Evolutionary conservation across 2,888 invertebrate species (phyloP).

Genomic region (Anagyrus pseudococci): DNA sequence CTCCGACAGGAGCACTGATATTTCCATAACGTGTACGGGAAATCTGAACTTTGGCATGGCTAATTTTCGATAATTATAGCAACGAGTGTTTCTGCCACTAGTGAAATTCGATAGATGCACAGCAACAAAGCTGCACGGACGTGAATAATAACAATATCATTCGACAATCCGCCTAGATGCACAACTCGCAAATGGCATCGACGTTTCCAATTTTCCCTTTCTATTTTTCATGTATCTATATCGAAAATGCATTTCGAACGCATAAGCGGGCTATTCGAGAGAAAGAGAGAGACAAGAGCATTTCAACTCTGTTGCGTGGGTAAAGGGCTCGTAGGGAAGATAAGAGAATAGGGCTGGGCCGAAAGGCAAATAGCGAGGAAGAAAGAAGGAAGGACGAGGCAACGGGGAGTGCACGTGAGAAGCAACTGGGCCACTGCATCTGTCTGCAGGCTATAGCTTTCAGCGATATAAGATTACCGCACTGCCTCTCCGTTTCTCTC

Average conservation of each 20-base stretch:
- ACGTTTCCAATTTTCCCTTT: too few relatives aligned
- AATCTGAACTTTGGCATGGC: not conserved
- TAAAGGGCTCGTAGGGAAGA: too few relatives aligned
- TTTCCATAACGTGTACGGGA: not conserved
- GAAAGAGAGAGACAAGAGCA: too few relatives aligned
- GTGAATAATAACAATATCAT: slow-evolving; percentile 5
- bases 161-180: too few relatives aligned
- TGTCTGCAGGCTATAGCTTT: too few relatives aligned
- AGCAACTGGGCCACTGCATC: slow-evolving; percentile 37
- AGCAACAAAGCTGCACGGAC: not conserved
- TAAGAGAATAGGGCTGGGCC: too few relatives aligned
- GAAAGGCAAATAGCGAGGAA: not conserved
- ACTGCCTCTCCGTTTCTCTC: slow-evolving; percentile 21
- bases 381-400: not conserved
- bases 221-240: too few relatives aligned
- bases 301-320: too few relatives aligned
- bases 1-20: not conserved
- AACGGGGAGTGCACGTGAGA: slow-evolving; percentile 8
- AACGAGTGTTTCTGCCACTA: slow-evolving; percentile 11
- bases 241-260: too few relatives aligned
- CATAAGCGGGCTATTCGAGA: too few relatives aligned
- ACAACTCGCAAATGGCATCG: too few relatives aligned
- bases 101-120: slow-evolving; percentile 3
- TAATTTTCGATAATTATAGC: slow-evolving; percentile 12
- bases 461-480: slow-evolving; percentile 42